Conservation (phyloP, 2,888 invertebrate genomes). For the Clusia tigrina region DNA sequence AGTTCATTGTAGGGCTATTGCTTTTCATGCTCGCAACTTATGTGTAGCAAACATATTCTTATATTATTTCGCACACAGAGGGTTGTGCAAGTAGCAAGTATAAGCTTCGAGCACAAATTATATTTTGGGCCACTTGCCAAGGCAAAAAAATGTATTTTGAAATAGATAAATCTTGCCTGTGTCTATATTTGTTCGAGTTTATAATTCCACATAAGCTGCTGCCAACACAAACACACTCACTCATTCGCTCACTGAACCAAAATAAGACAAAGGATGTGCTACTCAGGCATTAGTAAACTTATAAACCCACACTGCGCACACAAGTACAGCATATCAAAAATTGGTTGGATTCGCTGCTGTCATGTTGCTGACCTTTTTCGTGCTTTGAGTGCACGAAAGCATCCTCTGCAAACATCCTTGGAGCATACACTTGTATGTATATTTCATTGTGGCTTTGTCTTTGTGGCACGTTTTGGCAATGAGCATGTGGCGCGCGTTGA, state of each 20-base stretch:
- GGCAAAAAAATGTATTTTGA: conserved; percentile 5
- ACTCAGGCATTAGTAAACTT: conserved; percentile 17
- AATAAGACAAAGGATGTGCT: not conserved
- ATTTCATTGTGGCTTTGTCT: not conserved
- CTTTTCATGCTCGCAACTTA: too few relatives aligned
- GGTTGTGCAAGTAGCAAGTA: not conserved
- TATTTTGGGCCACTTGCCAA: not conserved
- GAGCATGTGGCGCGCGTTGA: conserved; percentile 44
- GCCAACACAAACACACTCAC: conserved; percentile 7
- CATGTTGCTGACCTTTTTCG: conserved; percentile 14
- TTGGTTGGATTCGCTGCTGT: not conserved
- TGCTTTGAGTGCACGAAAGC: not conserved
- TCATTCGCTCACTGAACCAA: not conserved
- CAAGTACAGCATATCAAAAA: conserved; percentile 2
- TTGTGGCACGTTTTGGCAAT: conserved; percentile 49
- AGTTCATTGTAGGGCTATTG: too few relatives aligned
- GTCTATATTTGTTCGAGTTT: conserved; percentile 36
- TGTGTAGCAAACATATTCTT: conserved; percentile 5
- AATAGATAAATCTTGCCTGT: conserved; percentile 41
- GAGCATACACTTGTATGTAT: conserved; percentile 22
- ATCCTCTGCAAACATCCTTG: conserved; percentile 22
- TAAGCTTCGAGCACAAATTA: not conserved
- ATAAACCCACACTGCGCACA: not conserved
- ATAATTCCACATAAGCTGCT: conserved; percentile 20
- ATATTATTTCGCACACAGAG: not conserved